These are phyloP conservation scores for Hucho hucho DNA, from an alignment of 2,113 vertebrate species.

Conservation along the genomic window DNA sequence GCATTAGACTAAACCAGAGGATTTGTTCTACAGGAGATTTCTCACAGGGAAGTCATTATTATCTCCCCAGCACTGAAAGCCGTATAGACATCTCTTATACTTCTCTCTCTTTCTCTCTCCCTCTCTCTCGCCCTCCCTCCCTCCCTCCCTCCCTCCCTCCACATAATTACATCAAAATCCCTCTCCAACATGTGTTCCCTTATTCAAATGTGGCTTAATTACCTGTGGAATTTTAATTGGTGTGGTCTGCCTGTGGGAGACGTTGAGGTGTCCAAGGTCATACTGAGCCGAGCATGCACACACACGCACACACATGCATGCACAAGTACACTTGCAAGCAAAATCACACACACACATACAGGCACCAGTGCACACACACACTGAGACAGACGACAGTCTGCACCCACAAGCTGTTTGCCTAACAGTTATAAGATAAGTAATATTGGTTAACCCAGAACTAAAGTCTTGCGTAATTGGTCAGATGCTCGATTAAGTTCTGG, in stretches of 20 bases:
- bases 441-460: too few species aligned
- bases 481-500: too few species aligned
- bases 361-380: too few species aligned
- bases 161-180: constrained; percentile 69
- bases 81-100: constrained; percentile 16
- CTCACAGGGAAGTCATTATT: constrained; percentile 48
- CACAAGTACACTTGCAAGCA: neutral
- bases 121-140: too few species aligned
- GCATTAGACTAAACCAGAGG: constrained; percentile 45
- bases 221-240: constrained; percentile 78
- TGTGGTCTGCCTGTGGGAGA: constrained; percentile 61
- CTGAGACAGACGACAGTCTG: neutral
- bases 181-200: constrained; percentile 65
- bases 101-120: too few species aligned
- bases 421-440: neutral
- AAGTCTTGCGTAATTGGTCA: too few species aligned
- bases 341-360: too few species aligned
- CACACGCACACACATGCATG: constrained; percentile 22
- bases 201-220: constrained; percentile 76
- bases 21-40: constrained; percentile 48
- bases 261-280: constrained; percentile 71
- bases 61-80: constrained; percentile 28
- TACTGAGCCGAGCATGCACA: constrained; percentile 32
- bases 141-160: constrained; percentile 6
- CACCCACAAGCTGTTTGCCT: neutral